These are phyloP conservation scores for Rhingia rostrata DNA, from an alignment of 2,888 invertebrate species.

Conservation along the genomic window DNA sequence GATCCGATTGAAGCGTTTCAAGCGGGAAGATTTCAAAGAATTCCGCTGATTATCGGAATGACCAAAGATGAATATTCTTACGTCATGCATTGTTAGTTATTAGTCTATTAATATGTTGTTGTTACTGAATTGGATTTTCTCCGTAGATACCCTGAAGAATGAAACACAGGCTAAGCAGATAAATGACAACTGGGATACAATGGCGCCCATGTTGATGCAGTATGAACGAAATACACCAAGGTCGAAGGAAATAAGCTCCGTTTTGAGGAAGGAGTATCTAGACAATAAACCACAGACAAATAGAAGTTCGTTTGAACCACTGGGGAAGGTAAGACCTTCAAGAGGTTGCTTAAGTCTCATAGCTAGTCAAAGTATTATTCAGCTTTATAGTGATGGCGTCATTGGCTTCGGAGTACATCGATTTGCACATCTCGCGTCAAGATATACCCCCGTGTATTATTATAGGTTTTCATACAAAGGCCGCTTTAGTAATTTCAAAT, in stretches of 20 bases:
- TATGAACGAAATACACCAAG: constrained; percentile 79
- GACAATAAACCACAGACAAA: constrained; percentile 69
- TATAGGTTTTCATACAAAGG: constrained; percentile 86
- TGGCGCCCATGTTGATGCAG: constrained; percentile 81
- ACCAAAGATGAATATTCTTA: constrained; percentile 87
- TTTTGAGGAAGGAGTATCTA: constrained; percentile 77
- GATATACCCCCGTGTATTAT: constrained; percentile 85
- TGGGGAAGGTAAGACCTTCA: constrained; percentile 70
- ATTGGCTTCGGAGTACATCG: constrained; percentile 85
- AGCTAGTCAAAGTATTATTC: constrained; percentile 77
- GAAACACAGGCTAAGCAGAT: constrained; percentile 80
- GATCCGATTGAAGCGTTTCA: constrained; percentile 85
- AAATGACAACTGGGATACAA: constrained; percentile 78
- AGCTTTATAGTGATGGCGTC: constrained; percentile 85
- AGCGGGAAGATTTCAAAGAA: constrained; percentile 84
- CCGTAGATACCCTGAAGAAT: constrained; percentile 84
- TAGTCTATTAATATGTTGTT: neutral
- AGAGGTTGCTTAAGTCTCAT: too few species aligned
- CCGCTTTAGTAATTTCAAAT: constrained; percentile 84
- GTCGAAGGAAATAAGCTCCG: constrained; percentile 78
- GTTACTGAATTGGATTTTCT: neutral
- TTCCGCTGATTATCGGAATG: constrained; percentile 87
- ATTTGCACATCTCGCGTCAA: constrained; percentile 85
- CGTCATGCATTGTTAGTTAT: constrained; percentile 84
- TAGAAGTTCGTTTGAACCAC: constrained; percentile 75